Evolutionary conservation across 2,113 vertebrate genomes (phyloP).

Genomic region (Mustelus asterias): DNA sequence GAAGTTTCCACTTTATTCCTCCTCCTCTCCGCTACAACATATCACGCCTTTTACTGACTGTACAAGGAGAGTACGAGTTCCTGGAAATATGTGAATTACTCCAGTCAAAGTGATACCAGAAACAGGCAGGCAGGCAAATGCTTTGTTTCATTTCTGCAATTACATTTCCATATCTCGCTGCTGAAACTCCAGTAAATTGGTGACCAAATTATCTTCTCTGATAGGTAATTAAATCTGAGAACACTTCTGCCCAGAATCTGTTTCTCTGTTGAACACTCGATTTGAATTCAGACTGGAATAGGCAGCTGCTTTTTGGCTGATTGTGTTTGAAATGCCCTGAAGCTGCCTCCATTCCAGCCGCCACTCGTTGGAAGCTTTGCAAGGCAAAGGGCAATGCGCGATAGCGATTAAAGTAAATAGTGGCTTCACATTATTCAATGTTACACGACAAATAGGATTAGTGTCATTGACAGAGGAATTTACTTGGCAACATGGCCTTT

Average conservation of each 20-base stretch:
- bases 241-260: neutral
- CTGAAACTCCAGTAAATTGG: neutral
- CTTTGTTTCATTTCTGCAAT: neutral
- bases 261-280: neutral
- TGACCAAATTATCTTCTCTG: neutral
- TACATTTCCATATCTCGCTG: neutral
- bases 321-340: neutral
- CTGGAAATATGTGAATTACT: neutral
- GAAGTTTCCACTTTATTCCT: neutral
- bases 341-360: neutral
- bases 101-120: neutral
- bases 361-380: neutral
- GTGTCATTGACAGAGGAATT: neutral
- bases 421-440: neutral
- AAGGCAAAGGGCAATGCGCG: neutral
- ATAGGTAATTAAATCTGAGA: neutral
- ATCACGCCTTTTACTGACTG: neutral
- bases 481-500: neutral
- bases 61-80: too few species aligned
- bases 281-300: neutral
- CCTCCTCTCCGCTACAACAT: neutral
- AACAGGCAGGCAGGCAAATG: neutral
- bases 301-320: neutral
- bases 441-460: conserved; percentile 6
- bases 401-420: neutral